Percentiles rank a stretch among this genome's conserved stretches.
phyloP scores from a whole-genome alignment of 2,888 invertebrate genomes.

The Sphaeridia pumilis region DNA sequence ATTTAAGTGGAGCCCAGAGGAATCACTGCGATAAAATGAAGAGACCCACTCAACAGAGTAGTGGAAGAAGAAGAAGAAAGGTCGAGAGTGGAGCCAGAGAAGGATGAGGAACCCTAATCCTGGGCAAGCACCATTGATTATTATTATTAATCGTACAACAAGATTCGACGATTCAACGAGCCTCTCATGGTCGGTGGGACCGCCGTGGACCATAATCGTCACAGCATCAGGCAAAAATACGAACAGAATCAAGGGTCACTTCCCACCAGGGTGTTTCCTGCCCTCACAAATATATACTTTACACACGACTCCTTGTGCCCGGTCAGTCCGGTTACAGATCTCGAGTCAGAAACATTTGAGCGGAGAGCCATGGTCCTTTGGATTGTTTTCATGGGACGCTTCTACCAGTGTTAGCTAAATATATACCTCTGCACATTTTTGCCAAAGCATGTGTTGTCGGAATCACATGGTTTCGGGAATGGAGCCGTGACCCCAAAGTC shows the following conservation, averaged over 20 bases:
- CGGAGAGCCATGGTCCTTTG: no score
- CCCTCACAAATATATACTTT: background rate
- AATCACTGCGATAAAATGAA: background rate
- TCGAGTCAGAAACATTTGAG: no score
- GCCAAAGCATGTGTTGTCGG: no score
- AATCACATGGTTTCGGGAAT: no score
- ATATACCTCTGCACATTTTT: no score
- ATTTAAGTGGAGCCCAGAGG: constrained; percentile 1
- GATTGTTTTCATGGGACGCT: no score
- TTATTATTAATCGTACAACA: constrained; percentile 1
- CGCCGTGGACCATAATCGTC: background rate
- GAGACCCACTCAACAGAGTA: no score
- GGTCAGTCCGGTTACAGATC: background rate
- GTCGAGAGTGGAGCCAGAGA: background rate
- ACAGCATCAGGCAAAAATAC: background rate
- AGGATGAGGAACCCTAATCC: background rate
- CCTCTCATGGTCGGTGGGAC: background rate
- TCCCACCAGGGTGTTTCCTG: background rate
- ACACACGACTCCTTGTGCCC: background rate
- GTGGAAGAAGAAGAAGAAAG: background rate
- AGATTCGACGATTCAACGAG: no score
- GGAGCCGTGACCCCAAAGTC: no score
- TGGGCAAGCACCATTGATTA: constrained; percentile 3
- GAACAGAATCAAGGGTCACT: background rate
- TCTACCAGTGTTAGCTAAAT: no score